Evolutionary conservation across 2,113 vertebrate genomes (phyloP).

Genomic region (Notothenia rossii): DNA sequence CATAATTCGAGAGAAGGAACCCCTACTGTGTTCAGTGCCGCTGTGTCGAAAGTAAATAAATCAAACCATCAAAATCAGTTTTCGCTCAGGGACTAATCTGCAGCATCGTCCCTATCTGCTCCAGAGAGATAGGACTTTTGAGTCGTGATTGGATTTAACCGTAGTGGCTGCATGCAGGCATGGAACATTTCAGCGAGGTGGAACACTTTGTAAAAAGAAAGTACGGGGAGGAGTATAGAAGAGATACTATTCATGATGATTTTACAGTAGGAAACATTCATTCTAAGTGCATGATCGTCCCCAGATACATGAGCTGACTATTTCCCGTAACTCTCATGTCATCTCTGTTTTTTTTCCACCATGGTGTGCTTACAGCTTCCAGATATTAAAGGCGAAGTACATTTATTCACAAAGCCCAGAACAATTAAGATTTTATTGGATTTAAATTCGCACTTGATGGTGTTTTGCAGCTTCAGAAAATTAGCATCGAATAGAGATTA

Average conservation of each 20-base stretch:
- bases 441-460: constrained; percentile 59
- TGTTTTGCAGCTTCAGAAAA: constrained; percentile 51
- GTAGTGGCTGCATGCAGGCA: constrained; percentile 15
- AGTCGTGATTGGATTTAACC: constrained; percentile 29
- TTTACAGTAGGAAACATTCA: neutral
- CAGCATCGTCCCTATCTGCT: constrained; percentile 35
- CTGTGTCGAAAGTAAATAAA: constrained; percentile 44
- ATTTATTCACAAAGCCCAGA: constrained; percentile 50
- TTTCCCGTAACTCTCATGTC: constrained; percentile 13
- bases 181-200: neutral
- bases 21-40: constrained; percentile 7
- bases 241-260: neutral
- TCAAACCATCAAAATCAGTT: constrained; percentile 32
- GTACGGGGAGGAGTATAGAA: neutral
- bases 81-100: constrained; percentile 33
- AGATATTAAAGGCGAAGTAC: constrained; percentile 16
- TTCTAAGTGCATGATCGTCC: constrained; percentile 20
- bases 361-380: neutral
- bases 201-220: neutral
- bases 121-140: constrained; percentile 17
- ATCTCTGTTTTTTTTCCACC: constrained; percentile 7
- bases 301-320: neutral
- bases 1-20: constrained; percentile 6
- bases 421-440: constrained; percentile 60
- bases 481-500: constrained; percentile 45